Evolutionary conservation across 2,113 vertebrate genomes (phyloP), one percentile per base, ranked within the genome.

Genomic region (Paradisaea rubra): DNA sequence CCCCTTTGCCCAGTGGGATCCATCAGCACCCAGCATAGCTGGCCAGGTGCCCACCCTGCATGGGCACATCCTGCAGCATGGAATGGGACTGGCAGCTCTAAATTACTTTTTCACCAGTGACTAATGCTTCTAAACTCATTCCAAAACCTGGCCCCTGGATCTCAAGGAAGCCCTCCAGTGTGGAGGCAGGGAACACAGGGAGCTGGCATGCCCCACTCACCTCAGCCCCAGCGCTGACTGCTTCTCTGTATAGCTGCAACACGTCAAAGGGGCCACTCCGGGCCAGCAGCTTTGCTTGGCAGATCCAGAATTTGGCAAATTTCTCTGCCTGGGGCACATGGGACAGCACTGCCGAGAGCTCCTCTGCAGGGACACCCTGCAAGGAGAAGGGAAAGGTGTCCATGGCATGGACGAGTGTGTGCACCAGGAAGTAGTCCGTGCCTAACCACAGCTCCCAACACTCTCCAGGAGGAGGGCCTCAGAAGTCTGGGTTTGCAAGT

Each of bases 281-380:
- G 77, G 99, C 98, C 54, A 98, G 97, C 24, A 99, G 95, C 25
- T 98, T 98, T 1, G 97, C 99, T 93, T 97, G 98, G 83, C 98
- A 99, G 95, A 99, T 98, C 99, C 99, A 99, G 94, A 98, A 99
- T 86, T 98, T 98, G 78, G 98, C 97, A 96, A 99, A 99, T 87
- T 98, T 99, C 91, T 98, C 97, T 25, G 97, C 98, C 47, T 98
- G 95, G 4, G 99, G 99, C 79, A 99, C 96, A 1, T 92, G 96
- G 33, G 98, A 98, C 45, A 99, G 88, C 37, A 98, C 90, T 8
- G 94, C 86, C 17, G 74, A 91, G 81, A 99, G 86, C 69, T 98
- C 97, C 47, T 98, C 95, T 3, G 95, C 56, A 31, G 60, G 65
- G 56, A 95, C 96, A 22, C 98, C 99, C 99, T 99, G 60, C 33